Evolutionary conservation across 2,113 vertebrate species (phyloP), one percentile per base, ranked within the genome.

Genomic region (Sigmodon hispidus): DNA sequence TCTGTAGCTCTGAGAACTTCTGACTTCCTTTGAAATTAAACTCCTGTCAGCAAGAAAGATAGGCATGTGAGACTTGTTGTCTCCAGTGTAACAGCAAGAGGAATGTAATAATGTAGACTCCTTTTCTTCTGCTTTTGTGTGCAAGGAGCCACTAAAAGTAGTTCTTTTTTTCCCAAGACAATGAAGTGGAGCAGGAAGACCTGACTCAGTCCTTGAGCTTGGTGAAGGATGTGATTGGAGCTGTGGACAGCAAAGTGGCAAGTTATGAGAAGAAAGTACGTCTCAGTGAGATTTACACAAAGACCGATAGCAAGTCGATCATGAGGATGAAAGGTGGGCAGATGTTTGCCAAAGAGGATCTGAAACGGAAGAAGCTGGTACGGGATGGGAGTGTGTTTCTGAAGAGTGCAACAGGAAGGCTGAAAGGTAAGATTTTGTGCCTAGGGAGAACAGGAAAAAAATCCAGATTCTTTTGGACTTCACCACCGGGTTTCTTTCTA

Each of bases 301-400:
- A 99, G 95, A 99, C 98, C 0, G 99, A 99, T 65, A 99, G 98
- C 98, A 99, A 99, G 98, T 99, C 99, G 85, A 99, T 99, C 98
- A 99, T 99, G 99, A 99, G 99, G 97, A 99, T 99, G 99, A 99
- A 99, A 98, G 99, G 98, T 0, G 99, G 99, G 0, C 99, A 99
- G 98, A 99, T 99, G 97, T 99, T 99, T 26, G 99, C 99, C 63
- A 99, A 98, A 91, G 99, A 99, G 97, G 99, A 99, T 87, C 96
- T 99, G 96, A 98, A 98, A 91, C 99, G 99, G 95, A 98, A 99
- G 95, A 99, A 99, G 79, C 99, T 99, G 72, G 97, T 99, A 93
- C 99, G 99, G 7, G 99, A 99, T 0, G 99, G 99, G 10, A 97
- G 98, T 0, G 98, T 99, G 76, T 99, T 99, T 95, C 98, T 99